A percentile compares a stretch with the other conserved stretches of the same genome.
Evolutionary conservation across 1,140 invertebrate genomes (phyloP).

Genomic region (Atta texana): DNA sequence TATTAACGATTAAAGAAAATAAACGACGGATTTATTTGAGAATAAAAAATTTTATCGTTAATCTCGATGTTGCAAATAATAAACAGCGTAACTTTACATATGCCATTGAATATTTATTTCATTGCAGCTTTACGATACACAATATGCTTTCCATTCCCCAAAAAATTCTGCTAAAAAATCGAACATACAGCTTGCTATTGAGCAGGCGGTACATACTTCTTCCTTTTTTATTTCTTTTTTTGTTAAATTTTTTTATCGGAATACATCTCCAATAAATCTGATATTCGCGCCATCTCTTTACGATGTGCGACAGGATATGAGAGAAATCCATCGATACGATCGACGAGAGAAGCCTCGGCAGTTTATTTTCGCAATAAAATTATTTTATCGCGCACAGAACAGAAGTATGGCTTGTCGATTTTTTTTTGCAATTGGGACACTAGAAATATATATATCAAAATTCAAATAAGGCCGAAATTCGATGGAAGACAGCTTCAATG

Average conservation of each 20-base stretch:
- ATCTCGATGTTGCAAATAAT: slow-evolving; percentile 39
- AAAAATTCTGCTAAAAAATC: slow-evolving; percentile 42
- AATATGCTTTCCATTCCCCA: slow-evolving; percentile 10
- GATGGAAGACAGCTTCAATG: neutral
- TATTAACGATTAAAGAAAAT: slow-evolving; percentile 20
- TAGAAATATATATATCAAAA: slow-evolving; percentile 16
- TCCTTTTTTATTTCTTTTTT: neutral
- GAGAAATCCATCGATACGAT: slow-evolving; percentile 58
- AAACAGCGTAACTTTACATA: slow-evolving; percentile 9
- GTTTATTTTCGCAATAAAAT: slow-evolving; percentile 73
- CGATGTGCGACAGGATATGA: slow-evolving; percentile 51
- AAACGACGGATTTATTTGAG: neutral
- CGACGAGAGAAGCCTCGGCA: slow-evolving; percentile 33
- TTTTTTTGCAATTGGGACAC: neutral
- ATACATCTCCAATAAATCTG: slow-evolving; percentile 61
- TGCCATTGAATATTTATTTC: slow-evolving; percentile 44
- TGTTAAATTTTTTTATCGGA: slow-evolving; percentile 9
- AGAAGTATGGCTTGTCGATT: slow-evolving; percentile 35
- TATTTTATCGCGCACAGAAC: slow-evolving; percentile 60
- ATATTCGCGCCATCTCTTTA: slow-evolving; percentile 50
- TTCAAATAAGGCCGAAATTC: slow-evolving; percentile 24
- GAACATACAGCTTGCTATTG: neutral
- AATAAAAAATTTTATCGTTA: slow-evolving; percentile 29
- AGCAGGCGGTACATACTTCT: slow-evolving; percentile 16
- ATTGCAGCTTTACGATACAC: slow-evolving; percentile 43